Conservation (phyloP, 2,797 vertebrate genomes). For the Sebastes itinus region DNA sequence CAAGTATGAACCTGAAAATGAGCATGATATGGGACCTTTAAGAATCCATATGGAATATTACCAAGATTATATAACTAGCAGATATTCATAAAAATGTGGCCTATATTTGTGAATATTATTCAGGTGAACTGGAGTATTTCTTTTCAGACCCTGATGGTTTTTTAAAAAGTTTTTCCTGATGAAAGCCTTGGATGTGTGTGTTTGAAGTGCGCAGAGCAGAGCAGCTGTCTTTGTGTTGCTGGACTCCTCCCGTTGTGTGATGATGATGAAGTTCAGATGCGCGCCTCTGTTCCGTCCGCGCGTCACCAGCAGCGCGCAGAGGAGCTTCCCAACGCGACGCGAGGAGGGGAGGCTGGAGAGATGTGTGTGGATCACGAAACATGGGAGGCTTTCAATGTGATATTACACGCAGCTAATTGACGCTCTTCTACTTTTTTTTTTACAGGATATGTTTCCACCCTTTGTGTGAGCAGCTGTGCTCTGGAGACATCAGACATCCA, state of each 20-base stretch:
- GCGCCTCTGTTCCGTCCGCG: conserved; percentile 60
- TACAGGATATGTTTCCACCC: conserved; percentile 16
- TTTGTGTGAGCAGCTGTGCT: conserved; percentile 37
- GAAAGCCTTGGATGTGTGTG: conserved; percentile 28
- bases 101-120: background rate
- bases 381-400: conserved; percentile 39
- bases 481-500: conserved; percentile 18
- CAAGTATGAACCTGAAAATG: too few relatives aligned
- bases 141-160: background rate
- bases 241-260: conserved; percentile 75
- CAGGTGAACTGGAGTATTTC: background rate
- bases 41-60: background rate
- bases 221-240: conserved; percentile 64
- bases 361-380: conserved; percentile 54
- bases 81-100: too few relatives aligned
- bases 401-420: conserved; percentile 4
- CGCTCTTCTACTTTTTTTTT: conserved; percentile 7
- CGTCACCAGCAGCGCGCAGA: conserved; percentile 66
- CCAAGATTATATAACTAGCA: background rate
- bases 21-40: too few relatives aligned
- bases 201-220: conserved; percentile 62
- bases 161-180: conserved; percentile 33
- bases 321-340: conserved; percentile 61
- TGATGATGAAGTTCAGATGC: conserved; percentile 74
- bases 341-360: conserved; percentile 60